phyloP scores from a whole-genome alignment of 2,113 vertebrate species.

The Odontophorus gujanensis region DNA sequence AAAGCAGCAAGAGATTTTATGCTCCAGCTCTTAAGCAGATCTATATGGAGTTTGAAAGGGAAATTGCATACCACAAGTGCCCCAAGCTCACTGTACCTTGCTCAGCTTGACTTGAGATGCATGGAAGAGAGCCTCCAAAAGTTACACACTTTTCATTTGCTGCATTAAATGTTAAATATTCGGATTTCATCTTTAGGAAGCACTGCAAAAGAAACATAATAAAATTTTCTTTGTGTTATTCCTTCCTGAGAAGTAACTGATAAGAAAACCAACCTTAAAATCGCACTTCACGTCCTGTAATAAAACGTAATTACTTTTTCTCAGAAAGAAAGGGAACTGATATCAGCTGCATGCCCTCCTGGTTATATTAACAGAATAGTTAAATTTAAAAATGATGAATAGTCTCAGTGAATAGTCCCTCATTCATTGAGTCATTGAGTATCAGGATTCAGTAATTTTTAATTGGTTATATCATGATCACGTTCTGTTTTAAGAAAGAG shows the following conservation, averaged over 20 bases:
- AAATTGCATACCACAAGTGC: neutral
- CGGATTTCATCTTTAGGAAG: slow-evolving; percentile 76
- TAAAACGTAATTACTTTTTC: neutral
- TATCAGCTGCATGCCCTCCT: neutral
- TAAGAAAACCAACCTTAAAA: neutral
- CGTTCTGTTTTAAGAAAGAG: neutral
- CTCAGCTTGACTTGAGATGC: slow-evolving; percentile 87
- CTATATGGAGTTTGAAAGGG: neutral
- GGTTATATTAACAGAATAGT: neutral
- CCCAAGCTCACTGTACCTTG: slow-evolving; percentile 83
- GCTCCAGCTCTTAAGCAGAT: neutral
- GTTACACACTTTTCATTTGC: slow-evolving; percentile 82
- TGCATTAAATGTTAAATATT: slow-evolving; percentile 70
- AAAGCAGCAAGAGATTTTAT: neutral
- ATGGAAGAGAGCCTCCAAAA: slow-evolving; percentile 84
- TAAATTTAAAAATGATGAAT: neutral
- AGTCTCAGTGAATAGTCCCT: neutral
- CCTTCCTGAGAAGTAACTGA: neutral
- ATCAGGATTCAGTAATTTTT: neutral
- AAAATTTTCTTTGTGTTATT: neutral
- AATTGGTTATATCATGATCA: neutral
- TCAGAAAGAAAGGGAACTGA: neutral
- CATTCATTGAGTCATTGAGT: neutral
- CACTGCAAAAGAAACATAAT: slow-evolving; percentile 84
- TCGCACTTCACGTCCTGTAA: neutral